Evolutionary conservation across 2,888 invertebrate genomes (phyloP).

Genomic region (Maniola hyperantus): DNA sequence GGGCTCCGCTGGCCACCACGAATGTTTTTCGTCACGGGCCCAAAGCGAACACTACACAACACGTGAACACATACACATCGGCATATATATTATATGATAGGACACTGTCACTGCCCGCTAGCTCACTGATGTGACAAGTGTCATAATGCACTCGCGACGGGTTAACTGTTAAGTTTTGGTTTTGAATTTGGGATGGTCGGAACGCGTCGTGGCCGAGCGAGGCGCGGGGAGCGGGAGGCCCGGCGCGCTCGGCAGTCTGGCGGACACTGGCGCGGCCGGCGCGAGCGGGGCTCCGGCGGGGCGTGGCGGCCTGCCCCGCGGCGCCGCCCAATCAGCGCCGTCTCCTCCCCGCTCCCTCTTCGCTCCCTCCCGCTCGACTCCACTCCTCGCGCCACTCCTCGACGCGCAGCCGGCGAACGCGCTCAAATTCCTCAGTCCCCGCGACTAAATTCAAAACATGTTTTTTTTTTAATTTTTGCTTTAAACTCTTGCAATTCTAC

Average conservation of each 20-base stretch:
- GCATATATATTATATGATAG: conserved; percentile 45
- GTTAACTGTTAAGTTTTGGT: conserved; percentile 45
- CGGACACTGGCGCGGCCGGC: conserved; percentile 78
- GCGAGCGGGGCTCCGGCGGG: conserved; percentile 56
- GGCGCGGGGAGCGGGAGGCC: conserved; percentile 82
- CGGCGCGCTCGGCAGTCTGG: conserved; percentile 82
- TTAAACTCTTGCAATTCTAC: conserved; percentile 4
- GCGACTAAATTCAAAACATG: conserved; percentile 42
- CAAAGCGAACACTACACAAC: conserved; percentile 78
- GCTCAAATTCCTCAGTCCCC: conserved; percentile 32
- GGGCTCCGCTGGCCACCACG: conserved; percentile 82
- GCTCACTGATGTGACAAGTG: conserved; percentile 82
- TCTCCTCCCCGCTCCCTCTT: conserved; percentile 47
- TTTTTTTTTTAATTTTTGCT: conserved; percentile 28
- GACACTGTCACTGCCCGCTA: conserved; percentile 82
- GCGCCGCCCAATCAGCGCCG: conserved; percentile 55
- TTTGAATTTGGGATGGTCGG: conserved; percentile 60
- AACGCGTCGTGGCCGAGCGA: conserved; percentile 79
- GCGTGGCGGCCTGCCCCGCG: conserved; percentile 52
- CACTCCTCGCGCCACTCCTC: conserved; percentile 51
- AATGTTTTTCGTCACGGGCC: conserved; percentile 78
- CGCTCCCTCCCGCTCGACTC: conserved; percentile 39
- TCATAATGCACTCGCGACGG: conserved; percentile 82
- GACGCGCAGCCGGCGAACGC: conserved; percentile 54
- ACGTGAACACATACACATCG: conserved; percentile 79